Conservation (phyloP, 1,140 invertebrate genomes). For the Rhyacophila brunnea region DNA sequence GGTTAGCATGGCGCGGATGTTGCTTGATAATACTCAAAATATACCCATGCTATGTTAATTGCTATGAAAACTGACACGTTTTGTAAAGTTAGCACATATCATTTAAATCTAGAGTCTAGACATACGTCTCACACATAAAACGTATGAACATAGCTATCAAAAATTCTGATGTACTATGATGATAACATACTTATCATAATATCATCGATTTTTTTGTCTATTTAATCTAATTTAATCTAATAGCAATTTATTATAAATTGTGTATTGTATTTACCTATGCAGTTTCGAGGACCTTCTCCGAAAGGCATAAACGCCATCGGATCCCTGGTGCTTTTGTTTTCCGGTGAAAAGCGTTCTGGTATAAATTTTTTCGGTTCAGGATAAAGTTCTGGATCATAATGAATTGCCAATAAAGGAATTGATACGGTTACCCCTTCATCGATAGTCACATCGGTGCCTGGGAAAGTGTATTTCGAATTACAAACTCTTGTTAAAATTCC, state of each 20-base stretch:
- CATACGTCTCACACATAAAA: too few relatives aligned
- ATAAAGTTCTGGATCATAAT: conserved; percentile 50
- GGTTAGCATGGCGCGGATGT: too few relatives aligned
- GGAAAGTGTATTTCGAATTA: conserved; percentile 44
- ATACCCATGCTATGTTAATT: too few relatives aligned
- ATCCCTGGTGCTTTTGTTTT: conserved; percentile 35
- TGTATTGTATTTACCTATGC: conserved; percentile 47
- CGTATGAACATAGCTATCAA: too few relatives aligned
- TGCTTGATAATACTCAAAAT: too few relatives aligned
- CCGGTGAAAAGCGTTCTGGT: conserved; percentile 58
- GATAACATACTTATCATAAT: neutral
- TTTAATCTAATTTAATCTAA: neutral
- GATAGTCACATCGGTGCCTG: conserved; percentile 50
- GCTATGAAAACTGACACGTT: too few relatives aligned
- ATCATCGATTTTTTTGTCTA: neutral
- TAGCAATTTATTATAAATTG: neutral
- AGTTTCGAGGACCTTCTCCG: conserved; percentile 55
- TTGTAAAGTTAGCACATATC: too few relatives aligned
- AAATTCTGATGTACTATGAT: too few relatives aligned
- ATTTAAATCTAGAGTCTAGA: too few relatives aligned
- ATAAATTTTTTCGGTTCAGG: conserved; percentile 58
- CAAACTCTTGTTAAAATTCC: conserved; percentile 38
- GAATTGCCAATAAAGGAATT: conserved; percentile 63
- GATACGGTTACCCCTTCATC: conserved; percentile 55
- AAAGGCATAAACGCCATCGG: conserved; percentile 48